These are phyloP conservation scores for Bos taurus DNA, from an alignment of 2,113 vertebrate genomes.

Conservation along the genomic window DNA sequence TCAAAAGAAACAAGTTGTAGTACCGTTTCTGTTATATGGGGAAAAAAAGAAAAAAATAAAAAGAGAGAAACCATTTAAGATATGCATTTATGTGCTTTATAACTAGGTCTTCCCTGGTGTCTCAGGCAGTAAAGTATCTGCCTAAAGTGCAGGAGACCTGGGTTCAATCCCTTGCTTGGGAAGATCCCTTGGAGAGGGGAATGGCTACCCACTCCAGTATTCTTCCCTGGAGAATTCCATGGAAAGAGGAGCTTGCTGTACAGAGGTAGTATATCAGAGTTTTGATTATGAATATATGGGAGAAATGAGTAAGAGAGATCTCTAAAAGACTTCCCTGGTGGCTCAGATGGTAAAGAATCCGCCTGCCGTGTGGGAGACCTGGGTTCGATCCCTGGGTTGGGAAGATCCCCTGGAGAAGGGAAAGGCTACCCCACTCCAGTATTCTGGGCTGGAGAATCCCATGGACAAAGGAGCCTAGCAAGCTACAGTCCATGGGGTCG, in stretches of 20 bases:
- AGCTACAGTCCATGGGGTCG: not conserved
- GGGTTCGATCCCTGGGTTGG: not conserved
- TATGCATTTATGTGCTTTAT: not conserved
- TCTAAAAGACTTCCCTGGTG: not conserved
- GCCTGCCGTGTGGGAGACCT: not conserved
- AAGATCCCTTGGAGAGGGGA: not conserved
- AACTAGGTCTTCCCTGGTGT: not conserved
- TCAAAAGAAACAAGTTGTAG: not conserved
- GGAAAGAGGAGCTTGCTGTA: not conserved
- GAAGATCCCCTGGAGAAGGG: not conserved
- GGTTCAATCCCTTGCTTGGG: not conserved
- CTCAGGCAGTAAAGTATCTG: not conserved
- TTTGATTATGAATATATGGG: not conserved
- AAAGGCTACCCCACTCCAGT: not conserved
- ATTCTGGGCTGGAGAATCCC: not conserved
- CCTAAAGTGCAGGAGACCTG: not conserved
- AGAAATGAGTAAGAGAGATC: not conserved
- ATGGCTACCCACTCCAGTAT: not conserved
- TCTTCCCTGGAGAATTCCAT: not conserved
- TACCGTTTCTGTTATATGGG: not conserved
- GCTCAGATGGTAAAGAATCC: not conserved
- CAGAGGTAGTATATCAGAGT: not conserved
- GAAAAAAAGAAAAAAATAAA: not conserved
- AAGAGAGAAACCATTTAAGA: not conserved
- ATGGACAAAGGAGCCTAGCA: not conserved